phyloP scores from a whole-genome alignment of 2,888 invertebrate genomes.

The Drosophila siamana region DNA sequence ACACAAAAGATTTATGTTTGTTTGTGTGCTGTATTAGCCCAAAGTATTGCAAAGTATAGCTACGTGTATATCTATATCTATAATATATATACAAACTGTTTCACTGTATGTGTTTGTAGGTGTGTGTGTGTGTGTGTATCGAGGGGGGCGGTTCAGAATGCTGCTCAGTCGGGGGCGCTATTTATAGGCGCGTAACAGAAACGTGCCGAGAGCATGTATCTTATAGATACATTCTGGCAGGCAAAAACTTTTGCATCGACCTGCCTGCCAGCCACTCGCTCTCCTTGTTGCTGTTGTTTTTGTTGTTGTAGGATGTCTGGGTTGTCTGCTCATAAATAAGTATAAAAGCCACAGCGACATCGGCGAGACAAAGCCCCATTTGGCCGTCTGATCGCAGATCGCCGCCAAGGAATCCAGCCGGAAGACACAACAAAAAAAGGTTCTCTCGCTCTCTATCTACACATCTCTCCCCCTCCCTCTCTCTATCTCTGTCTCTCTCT shows the following conservation, averaged over 20 bases:
- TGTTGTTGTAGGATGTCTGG: constrained; percentile 49
- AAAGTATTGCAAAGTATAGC: constrained; percentile 50
- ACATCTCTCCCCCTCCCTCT: constrained; percentile 4
- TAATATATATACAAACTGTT: background rate
- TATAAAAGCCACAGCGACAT: constrained; percentile 61
- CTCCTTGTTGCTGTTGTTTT: constrained; percentile 16
- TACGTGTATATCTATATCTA: constrained; percentile 13
- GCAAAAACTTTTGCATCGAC: constrained; percentile 68
- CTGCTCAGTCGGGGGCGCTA: constrained; percentile 66
- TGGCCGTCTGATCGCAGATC: constrained; percentile 55
- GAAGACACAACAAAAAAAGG: constrained; percentile 34
- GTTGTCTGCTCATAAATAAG: constrained; percentile 69
- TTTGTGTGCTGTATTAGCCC: constrained; percentile 59
- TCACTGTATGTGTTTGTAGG: constrained; percentile 13
- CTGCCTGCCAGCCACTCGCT: constrained; percentile 23
- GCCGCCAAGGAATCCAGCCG: constrained; percentile 54
- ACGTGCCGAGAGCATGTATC: constrained; percentile 63
- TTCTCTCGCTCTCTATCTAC: constrained; percentile 24
- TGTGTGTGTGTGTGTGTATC: constrained; percentile 2
- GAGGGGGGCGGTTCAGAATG: constrained; percentile 43
- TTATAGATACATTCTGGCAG: constrained; percentile 68
- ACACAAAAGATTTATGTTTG: constrained; percentile 63
- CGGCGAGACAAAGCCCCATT: constrained; percentile 69
- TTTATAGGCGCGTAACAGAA: constrained; percentile 76
- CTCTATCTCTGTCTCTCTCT: constrained; percentile 9